phyloP scores from a whole-genome alignment of 2,113 vertebrate species.

The Plecotus auritus region DNA sequence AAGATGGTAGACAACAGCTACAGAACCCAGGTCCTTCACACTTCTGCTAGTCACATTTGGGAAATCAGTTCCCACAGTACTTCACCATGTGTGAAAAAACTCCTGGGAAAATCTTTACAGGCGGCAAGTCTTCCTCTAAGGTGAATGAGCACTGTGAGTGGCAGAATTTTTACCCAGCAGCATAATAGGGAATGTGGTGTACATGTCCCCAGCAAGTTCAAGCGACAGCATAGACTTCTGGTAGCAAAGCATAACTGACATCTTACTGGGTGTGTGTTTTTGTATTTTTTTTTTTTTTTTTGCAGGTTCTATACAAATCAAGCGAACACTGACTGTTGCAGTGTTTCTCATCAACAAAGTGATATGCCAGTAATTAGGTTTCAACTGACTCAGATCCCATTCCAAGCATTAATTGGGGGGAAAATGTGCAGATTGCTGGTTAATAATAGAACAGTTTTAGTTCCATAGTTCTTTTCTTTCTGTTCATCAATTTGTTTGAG shows the following conservation, averaged over 20 bases:
- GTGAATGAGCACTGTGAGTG: constrained; percentile 25
- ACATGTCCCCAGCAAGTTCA: constrained; percentile 56
- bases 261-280: constrained; percentile 50
- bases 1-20: not conserved
- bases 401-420: constrained; percentile 78
- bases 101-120: not conserved
- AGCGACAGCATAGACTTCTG: constrained; percentile 51
- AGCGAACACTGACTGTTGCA: constrained; percentile 65
- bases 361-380: constrained; percentile 80
- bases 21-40: not conserved
- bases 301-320: constrained; percentile 68
- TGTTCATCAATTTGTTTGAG: constrained; percentile 81
- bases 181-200: constrained; percentile 50
- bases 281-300: constrained; percentile 8
- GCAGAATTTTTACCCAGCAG: constrained; percentile 69
- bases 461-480: constrained; percentile 79
- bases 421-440: constrained; percentile 77
- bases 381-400: constrained; percentile 72
- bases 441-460: constrained; percentile 82
- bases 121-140: constrained; percentile 52
- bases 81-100: constrained; percentile 36
- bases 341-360: constrained; percentile 78
- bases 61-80: not conserved
- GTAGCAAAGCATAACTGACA: constrained; percentile 71
- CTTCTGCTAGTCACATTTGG: not conserved